phyloP scores from a whole-genome alignment of 1,140 invertebrate species.

The Triops longicaudatus region DNA sequence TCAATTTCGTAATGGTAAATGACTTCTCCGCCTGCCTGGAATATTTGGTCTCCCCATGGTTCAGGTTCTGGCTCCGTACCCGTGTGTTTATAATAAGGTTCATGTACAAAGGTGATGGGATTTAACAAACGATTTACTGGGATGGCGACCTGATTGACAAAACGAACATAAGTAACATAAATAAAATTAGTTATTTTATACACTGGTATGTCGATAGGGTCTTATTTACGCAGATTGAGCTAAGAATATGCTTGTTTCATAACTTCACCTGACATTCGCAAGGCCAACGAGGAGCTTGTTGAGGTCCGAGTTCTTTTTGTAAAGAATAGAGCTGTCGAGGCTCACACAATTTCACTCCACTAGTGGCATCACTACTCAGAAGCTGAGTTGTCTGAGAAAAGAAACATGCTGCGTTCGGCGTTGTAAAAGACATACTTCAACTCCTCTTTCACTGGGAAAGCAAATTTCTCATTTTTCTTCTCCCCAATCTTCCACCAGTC shows the following conservation, averaged over 20 bases:
- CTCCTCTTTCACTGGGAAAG: background rate
- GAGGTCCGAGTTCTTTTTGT: slow-evolving; percentile 55
- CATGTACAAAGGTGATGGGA: slow-evolving; percentile 57
- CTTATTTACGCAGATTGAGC: too few relatives aligned
- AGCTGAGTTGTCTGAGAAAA: background rate
- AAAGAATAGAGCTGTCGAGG: slow-evolving; percentile 57
- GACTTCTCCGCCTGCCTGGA: slow-evolving; percentile 50
- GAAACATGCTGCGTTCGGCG: background rate
- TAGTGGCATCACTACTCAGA: background rate
- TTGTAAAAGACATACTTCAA: background rate
- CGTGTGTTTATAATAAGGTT: slow-evolving; percentile 66
- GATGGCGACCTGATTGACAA: slow-evolving; percentile 60
- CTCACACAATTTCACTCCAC: slow-evolving; percentile 43
- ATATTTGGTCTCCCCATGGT: slow-evolving; percentile 69
- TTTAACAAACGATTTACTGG: slow-evolving; percentile 68
- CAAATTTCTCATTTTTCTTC: background rate
- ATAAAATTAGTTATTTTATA: background rate
- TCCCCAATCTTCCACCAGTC: background rate
- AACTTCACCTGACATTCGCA: slow-evolving; percentile 68
- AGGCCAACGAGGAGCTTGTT: slow-evolving; percentile 73
- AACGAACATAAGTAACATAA: background rate
- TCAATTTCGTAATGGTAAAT: slow-evolving; percentile 80
- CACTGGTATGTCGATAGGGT: too few relatives aligned
- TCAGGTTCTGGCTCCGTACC: slow-evolving; percentile 72
- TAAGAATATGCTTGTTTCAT: too few relatives aligned